phyloP scores from a whole-genome alignment of 2,888 invertebrate species.

The Eilema depressum region DNA sequence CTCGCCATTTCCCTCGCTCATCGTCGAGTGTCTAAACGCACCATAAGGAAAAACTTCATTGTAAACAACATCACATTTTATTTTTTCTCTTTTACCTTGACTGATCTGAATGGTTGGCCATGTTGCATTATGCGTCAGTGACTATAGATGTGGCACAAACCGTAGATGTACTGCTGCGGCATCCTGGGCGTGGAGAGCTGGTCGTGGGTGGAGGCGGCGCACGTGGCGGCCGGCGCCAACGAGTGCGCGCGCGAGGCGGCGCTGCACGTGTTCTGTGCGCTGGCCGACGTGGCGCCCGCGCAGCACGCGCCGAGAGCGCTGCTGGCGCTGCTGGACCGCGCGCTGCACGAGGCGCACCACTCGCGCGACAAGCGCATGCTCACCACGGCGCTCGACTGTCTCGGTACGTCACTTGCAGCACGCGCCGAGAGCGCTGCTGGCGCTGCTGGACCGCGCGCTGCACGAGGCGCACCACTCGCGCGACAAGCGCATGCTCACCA shows the following conservation, averaged over 20 bases:
- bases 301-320: conserved; percentile 81
- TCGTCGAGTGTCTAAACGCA: too few species aligned
- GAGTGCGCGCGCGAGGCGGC: conserved; percentile 78
- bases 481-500: conserved; percentile 88
- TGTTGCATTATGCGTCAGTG: too few species aligned
- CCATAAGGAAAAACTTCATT: too few species aligned
- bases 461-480: conserved; percentile 55
- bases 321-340: conserved; percentile 62
- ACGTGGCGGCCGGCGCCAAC: conserved; percentile 87
- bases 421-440: conserved; percentile 71
- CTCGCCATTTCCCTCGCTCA: too few species aligned
- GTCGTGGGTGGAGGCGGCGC: conserved; percentile 89
- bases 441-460: conserved; percentile 67
- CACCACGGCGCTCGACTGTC: conserved; percentile 91
- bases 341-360: conserved; percentile 60
- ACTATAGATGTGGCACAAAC: not conserved
- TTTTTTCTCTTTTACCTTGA: too few species aligned
- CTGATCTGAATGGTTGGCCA: too few species aligned
- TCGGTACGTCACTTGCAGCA: conserved; percentile 80
- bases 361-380: conserved; percentile 86
- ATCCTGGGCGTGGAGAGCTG: conserved; percentile 92
- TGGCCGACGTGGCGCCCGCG: conserved; percentile 83
- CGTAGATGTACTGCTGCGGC: conserved; percentile 94
- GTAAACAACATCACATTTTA: too few species aligned
- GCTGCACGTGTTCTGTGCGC: conserved; percentile 84